Percentiles rank a stretch among this genome's conserved stretches.
Conservation (phyloP, 2,888 invertebrate species). For the Drosophila ustulata region DNA sequence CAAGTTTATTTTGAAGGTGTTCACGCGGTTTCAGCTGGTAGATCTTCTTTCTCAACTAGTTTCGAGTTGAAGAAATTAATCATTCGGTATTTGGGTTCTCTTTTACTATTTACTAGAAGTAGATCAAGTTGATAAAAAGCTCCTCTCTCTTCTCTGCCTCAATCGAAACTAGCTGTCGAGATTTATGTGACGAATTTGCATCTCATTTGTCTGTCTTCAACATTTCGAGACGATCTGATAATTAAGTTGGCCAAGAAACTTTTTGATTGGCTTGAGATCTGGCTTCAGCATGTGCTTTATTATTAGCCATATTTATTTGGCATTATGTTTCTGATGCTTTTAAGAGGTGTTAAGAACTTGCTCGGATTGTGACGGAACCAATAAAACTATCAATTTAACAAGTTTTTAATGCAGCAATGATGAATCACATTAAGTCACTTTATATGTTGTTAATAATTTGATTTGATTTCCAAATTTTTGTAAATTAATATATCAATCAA, state of each 20-base stretch:
- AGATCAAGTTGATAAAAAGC: not conserved
- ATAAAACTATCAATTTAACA: not conserved
- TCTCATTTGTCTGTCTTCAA: slow-evolving; percentile 10
- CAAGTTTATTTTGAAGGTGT: not conserved
- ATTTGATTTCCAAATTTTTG: no score
- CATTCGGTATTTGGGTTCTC: not conserved
- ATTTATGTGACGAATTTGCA: slow-evolving; percentile 6
- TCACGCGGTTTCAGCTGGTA: not conserved
- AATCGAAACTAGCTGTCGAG: not conserved
- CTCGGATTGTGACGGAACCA: not conserved
- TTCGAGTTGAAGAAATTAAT: not conserved
- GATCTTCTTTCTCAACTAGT: not conserved
- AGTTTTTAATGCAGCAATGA: not conserved
- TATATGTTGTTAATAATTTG: not conserved
- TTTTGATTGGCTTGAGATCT: not conserved
- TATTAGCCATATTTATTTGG: not conserved
- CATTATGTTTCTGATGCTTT: not conserved
- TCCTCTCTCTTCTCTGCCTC: slow-evolving; percentile 1
- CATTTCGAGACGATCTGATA: slow-evolving; percentile 7
- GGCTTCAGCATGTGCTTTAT: not conserved
- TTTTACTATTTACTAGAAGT: not conserved
- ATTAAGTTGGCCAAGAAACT: slow-evolving; percentile 5
- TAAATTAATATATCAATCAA: no score
- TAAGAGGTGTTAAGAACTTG: not conserved
- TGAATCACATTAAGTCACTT: not conserved